Base-by-base conservation (phyloP, 1,140 invertebrate species). In the Cydia fagiglandana region DNA sequence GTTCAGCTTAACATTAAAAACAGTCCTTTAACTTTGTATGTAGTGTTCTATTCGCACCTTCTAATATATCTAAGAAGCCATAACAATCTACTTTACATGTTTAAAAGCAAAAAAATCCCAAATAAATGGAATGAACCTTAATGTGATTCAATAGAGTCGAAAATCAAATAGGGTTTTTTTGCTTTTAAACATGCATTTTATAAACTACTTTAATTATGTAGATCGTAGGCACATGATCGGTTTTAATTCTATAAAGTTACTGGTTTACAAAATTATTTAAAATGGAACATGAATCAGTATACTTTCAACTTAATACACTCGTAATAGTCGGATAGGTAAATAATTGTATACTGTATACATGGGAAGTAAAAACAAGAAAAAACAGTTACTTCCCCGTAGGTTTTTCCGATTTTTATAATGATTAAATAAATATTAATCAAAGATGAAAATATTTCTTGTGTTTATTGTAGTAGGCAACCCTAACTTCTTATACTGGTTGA, bases 201-300 rank as follows among this genome's bases (percentile, higher is more conserved):
- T 61, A 61, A 61, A n/a, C 20, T 61, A 61, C 10, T 61, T 24
- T 24, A 61, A 24, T 61, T 61, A 61, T 70, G 66, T 38, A 70
- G 66, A 41, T 41, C 34, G 66, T 70, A 70, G 66, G 66, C 66
- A 70, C 66, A 70, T 70, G 66, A 70, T 70, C 66, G 66, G 66
- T 70, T 70, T 38, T 70, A 70, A 70, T 41, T 41, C 66, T 70
- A 70, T 41, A 70, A 24, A 20, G 34, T 70, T 68, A 34, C n/a
- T 38, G 64, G 20, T 70, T 70, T 20, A 70, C 34, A 70, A 70
- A 70, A 70, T 41, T 2, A n/a, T 68, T 15, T 38, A 34, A 68
- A 34, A 38, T 34, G 30, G 24, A 6, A 13, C 64, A 68, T 61
- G 64, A 30, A 12, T 24, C 56, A 64, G 28, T 64, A 64, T 64